Percentiles rank a stretch among this genome's conserved stretches.
These are phyloP conservation scores for Pseudoips prasinana DNA, from an alignment of 2,888 invertebrate genomes.

Conservation along the genomic window DNA sequence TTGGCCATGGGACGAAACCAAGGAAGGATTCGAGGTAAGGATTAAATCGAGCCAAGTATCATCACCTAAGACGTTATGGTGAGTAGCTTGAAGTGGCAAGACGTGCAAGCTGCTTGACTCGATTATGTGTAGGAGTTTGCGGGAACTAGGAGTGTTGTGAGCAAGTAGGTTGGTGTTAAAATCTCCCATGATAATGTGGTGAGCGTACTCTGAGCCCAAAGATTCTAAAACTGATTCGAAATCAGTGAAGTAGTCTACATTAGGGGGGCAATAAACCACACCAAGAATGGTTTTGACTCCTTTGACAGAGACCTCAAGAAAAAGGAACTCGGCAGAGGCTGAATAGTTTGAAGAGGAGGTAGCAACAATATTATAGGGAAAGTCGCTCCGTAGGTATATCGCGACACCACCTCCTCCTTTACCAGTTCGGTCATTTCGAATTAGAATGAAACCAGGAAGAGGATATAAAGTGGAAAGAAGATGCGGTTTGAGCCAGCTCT, in stretches of 20 bases:
- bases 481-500: constrained; percentile 15
- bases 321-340: neutral
- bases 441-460: constrained; percentile 8
- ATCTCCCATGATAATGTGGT: neutral
- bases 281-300: neutral
- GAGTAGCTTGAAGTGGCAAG: neutral
- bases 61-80: neutral
- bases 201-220: neutral
- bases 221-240: neutral
- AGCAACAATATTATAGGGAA: neutral
- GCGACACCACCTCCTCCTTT: neutral
- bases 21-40: neutral
- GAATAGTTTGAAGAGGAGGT: neutral
- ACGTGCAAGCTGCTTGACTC: neutral
- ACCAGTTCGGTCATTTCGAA: constrained; percentile 7
- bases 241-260: neutral
- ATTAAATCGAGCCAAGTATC: neutral
- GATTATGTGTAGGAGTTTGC: neutral
- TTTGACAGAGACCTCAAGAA: neutral
- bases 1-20: neutral
- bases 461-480: constrained; percentile 4
- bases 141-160: neutral
- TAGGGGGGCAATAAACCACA: neutral
- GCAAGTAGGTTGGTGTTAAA: neutral
- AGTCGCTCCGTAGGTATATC: neutral